Evolutionary conservation across 1,140 invertebrate genomes (phyloP).

Genomic region (Bombus breviceps): DNA sequence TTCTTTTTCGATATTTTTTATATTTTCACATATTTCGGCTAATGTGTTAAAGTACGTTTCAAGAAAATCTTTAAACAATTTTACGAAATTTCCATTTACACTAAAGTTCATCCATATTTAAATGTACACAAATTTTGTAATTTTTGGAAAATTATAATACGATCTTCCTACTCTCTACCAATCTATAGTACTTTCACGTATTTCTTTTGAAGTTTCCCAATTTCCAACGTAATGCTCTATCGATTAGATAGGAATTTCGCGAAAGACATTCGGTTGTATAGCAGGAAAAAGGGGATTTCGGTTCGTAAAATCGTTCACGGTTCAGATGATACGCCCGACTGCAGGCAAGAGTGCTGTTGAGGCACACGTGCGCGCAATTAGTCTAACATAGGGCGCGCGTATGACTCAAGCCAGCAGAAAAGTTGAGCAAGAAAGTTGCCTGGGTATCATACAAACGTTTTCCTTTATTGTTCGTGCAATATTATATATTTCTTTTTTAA

Average conservation of each 20-base stretch:
- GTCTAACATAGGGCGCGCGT: not conserved
- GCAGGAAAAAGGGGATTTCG: not conserved
- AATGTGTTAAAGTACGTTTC: too few relatives aligned
- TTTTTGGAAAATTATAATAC: not conserved
- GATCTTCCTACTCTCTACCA: not conserved
- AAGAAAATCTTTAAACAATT: too few relatives aligned
- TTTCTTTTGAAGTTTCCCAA: not conserved
- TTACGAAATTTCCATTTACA: too few relatives aligned
- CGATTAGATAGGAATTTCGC: too few relatives aligned
- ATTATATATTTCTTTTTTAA: not conserved
- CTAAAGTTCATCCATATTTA: too few relatives aligned
- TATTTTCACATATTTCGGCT: too few relatives aligned
- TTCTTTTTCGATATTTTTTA: too few relatives aligned
- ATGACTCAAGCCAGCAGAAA: not conserved
- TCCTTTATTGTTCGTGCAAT: not conserved
- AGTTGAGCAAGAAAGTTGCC: not conserved
- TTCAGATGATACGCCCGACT: not conserved
- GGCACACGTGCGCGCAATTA: conserved; percentile 26
- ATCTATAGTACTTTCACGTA: not conserved
- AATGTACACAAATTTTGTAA: not conserved
- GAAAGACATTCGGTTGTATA: too few relatives aligned
- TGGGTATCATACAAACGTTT: not conserved
- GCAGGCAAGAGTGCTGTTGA: not conserved
- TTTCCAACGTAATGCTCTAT: too few relatives aligned
- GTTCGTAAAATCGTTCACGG: conserved; percentile 1